Conservation (phyloP, 2,888 invertebrate genomes). For the Blastobasis adustella region DNA sequence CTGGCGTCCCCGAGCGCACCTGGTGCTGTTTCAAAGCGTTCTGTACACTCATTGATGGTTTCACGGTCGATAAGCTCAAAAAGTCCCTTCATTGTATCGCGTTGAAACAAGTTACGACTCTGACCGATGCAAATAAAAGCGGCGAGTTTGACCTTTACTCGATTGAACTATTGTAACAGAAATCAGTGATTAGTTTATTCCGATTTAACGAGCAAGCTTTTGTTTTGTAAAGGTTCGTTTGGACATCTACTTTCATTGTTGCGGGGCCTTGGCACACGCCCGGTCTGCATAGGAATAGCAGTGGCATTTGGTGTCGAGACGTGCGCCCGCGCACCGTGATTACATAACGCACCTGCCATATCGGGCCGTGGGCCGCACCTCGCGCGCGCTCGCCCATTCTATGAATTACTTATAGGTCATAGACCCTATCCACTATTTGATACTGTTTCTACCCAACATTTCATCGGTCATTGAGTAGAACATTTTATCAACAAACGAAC, state of each 20-base stretch:
- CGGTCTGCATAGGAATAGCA: conserved; percentile 50
- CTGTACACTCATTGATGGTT: background rate
- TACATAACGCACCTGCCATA: conserved; percentile 75
- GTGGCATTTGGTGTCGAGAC: conserved; percentile 56
- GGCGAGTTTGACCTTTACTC: too few relatives aligned
- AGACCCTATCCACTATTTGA: conserved; percentile 65
- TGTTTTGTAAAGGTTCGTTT: conserved; percentile 38
- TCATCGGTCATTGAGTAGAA: conserved; percentile 30
- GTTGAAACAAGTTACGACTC: too few relatives aligned
- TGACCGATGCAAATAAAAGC: too few relatives aligned
- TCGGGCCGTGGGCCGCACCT: conserved; percentile 62
- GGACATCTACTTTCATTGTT: conserved; percentile 59
- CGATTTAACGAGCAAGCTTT: conserved; percentile 18
- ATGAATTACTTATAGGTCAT: conserved; percentile 72
- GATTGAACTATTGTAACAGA: too few relatives aligned
- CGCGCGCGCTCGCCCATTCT: conserved; percentile 68
- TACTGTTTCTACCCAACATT: conserved; percentile 37
- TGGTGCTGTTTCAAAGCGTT: background rate
- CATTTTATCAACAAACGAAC: conserved; percentile 1
- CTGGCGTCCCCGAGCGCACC: conserved; percentile 17
- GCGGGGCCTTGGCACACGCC: conserved; percentile 54
- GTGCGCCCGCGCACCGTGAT: conserved; percentile 45
- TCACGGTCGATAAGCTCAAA: background rate
- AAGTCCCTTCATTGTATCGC: too few relatives aligned
- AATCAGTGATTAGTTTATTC: conserved; percentile 18